Percentiles rank a stretch among this genome's conserved stretches.
Conservation (phyloP, 2,888 invertebrate species). For the Xestia sexstrigata region DNA sequence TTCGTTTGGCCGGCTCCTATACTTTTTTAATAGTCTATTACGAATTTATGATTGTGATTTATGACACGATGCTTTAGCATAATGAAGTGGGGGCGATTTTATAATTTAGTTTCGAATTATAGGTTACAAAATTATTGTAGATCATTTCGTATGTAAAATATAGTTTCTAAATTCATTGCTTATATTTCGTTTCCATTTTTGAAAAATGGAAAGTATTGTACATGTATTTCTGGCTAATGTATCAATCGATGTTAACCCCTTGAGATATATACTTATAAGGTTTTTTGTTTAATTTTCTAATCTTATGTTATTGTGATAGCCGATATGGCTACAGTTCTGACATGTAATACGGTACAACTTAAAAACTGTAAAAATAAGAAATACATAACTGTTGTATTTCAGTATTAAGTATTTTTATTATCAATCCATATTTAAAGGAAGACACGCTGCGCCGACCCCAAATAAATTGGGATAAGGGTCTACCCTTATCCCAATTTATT, state of each 20-base stretch:
- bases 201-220: conserved; percentile 24
- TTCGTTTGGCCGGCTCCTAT: conserved; percentile 24
- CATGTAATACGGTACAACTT: conserved; percentile 22
- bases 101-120: conserved; percentile 40
- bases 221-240: conserved; percentile 43
- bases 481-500: no score
- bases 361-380: conserved; percentile 52
- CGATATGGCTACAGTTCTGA: conserved; percentile 28
- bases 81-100: conserved; percentile 19
- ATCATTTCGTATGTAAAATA: conserved; percentile 41
- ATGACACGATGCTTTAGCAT: conserved; percentile 23
- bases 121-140: conserved; percentile 24
- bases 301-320: conserved; percentile 53
- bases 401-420: conserved; percentile 53
- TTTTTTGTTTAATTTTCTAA: conserved; percentile 42
- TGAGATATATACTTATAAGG: neutral
- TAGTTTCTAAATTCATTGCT: conserved; percentile 44
- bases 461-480: neutral
- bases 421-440: neutral
- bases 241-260: conserved; percentile 40
- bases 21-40: conserved; percentile 29
- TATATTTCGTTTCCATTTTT: conserved; percentile 30
- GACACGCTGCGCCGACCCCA: neutral
- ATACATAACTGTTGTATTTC: conserved; percentile 58
- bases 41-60: conserved; percentile 36